Evolutionary conservation across 92 coral and sea anemone species (phyloP).

Genomic region (Palythoa grandis): DNA sequence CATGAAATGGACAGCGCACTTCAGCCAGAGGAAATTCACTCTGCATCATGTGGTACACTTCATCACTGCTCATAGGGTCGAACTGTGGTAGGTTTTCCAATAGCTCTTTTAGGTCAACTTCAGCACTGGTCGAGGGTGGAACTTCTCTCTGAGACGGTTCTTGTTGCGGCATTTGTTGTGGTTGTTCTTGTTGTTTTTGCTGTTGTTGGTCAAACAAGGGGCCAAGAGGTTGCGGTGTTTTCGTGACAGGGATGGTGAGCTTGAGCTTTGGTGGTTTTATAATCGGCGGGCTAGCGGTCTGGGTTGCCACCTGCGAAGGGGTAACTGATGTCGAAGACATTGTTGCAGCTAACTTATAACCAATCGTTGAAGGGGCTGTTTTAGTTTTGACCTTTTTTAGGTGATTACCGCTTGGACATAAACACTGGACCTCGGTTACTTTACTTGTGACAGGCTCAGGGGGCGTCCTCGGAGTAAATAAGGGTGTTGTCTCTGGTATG

Average conservation of each 20-base stretch:
- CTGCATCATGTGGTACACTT: conserved; percentile 35
- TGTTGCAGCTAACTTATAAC: conserved; percentile 31
- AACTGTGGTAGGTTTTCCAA: conserved; percentile 27
- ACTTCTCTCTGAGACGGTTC: conserved; percentile 27
- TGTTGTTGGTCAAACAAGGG: conserved; percentile 30
- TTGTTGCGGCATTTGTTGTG: conserved; percentile 29
- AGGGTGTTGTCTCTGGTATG: conserved; percentile 34
- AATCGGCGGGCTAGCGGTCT: conserved; percentile 26
- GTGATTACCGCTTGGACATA: conserved; percentile 34
- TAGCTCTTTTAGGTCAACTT: conserved; percentile 34
- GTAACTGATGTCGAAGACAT: conserved; percentile 29
- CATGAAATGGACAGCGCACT: conserved; percentile 36
- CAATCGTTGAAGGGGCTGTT: conserved; percentile 30
- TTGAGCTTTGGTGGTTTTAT: conserved; percentile 33
- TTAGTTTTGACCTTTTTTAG: conserved; percentile 26
- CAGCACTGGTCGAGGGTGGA: conserved; percentile 27
- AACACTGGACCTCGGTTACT: conserved; percentile 32
- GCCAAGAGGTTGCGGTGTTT: conserved; percentile 34
- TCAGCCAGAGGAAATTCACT: conserved; percentile 37
- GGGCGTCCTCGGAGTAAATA: conserved; percentile 31
- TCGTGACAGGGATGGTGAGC: conserved; percentile 29
- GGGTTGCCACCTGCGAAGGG: conserved; percentile 27
- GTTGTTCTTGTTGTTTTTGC: conserved; percentile 29
- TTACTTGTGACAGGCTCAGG: conserved; percentile 36
- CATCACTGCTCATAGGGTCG: conserved; percentile 35